A percentile compares a stretch with the other conserved stretches of the same genome.
Evolutionary conservation across 1,140 invertebrate genomes (phyloP).

Genomic region (Cherax quadricarinatus): DNA sequence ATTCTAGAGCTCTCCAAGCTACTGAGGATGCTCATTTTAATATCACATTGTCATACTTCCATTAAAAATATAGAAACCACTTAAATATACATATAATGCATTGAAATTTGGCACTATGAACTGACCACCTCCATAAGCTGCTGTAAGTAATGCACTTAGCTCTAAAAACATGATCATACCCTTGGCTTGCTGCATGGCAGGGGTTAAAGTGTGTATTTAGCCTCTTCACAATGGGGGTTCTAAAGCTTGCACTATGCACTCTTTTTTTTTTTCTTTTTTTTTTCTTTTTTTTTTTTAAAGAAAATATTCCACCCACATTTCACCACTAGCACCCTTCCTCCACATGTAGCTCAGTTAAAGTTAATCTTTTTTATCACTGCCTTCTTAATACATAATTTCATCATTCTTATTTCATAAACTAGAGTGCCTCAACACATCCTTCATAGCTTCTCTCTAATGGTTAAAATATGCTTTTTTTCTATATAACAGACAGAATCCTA

Average conservation of each 20-base stretch:
- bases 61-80: background rate
- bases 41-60: background rate
- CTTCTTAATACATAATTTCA: conserved; percentile 40
- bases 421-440: background rate
- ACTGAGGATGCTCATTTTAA: conserved; percentile 2
- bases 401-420: background rate
- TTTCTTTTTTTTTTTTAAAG: background rate
- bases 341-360: conserved; percentile 43
- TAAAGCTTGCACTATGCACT: conserved; percentile 61
- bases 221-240: conserved; percentile 62
- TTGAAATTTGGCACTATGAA: conserved; percentile 56
- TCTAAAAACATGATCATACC: conserved; percentile 41
- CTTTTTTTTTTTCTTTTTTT: background rate
- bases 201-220: conserved; percentile 62
- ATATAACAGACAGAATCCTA: background rate
- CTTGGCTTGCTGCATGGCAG: conserved; percentile 67
- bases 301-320: conserved; percentile 37
- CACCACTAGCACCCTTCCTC: conserved; percentile 69
- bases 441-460: background rate
- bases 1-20: conserved; percentile 10
- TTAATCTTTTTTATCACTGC: conserved; percentile 56
- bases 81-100: conserved; percentile 15
- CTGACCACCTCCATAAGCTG: conserved; percentile 59
- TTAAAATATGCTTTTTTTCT: background rate
- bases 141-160: conserved; percentile 64